phyloP scores from a whole-genome alignment of 2,888 invertebrate genomes.

The Spisula solida region DNA sequence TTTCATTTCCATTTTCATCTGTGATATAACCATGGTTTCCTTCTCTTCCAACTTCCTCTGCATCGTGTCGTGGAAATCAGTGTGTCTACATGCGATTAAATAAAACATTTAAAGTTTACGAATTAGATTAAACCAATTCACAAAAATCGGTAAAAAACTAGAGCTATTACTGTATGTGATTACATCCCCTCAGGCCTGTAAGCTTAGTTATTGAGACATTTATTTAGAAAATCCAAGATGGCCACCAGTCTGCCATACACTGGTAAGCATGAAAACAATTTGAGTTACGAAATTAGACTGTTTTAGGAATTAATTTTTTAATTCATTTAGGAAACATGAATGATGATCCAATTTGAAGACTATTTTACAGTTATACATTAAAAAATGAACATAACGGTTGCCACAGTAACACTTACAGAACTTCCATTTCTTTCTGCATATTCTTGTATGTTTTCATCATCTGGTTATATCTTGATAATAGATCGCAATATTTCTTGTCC shows the following conservation, averaged over 20 bases:
- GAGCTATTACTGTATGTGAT: too few relatives aligned
- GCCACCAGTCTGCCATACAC: too few relatives aligned
- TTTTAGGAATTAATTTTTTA: too few relatives aligned
- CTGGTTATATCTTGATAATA: conserved; percentile 72
- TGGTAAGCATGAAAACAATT: too few relatives aligned
- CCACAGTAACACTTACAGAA: conserved; percentile 65
- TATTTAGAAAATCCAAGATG: too few relatives aligned
- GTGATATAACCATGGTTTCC: conserved; percentile 69
- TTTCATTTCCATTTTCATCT: conserved; percentile 71
- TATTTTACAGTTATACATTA: too few relatives aligned
- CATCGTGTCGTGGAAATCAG: conserved; percentile 72
- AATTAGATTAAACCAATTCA: not conserved
- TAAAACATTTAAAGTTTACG: not conserved
- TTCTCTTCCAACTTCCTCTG: conserved; percentile 70
- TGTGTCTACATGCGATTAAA: conserved; percentile 64
- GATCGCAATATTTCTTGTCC: conserved; percentile 72
- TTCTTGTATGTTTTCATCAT: conserved; percentile 74
- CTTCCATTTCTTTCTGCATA: conserved; percentile 75
- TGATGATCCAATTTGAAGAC: too few relatives aligned
- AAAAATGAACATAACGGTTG: too few relatives aligned
- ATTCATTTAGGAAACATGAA: too few relatives aligned
- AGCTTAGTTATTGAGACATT: too few relatives aligned
- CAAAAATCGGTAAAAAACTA: not conserved
- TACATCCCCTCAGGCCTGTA: too few relatives aligned
- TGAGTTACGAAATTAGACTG: too few relatives aligned